Base-by-base conservation (phyloP, 2,797 vertebrate genomes). In the Hybognathus amarus region DNA sequence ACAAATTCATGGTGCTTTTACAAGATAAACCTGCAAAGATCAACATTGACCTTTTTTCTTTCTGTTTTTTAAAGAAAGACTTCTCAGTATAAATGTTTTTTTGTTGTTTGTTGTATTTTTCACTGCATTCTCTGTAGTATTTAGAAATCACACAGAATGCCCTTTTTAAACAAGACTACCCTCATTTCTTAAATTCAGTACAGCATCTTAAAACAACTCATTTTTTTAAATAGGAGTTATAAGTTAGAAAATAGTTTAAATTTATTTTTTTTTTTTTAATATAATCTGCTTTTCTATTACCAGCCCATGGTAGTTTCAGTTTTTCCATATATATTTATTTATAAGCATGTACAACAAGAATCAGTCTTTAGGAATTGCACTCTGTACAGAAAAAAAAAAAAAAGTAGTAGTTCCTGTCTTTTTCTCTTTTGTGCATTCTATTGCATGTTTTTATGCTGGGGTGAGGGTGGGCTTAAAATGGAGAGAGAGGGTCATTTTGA, bases 171-270 rank as follows among this genome's bases (percentile, higher is more conserved):
- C 93, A 94, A 92, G 87, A 93, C 94, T 94, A 94, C 91, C 94
- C 94, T 94, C 92, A 92, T 92, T 92, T 94, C 91, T 94, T 92
- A 95, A 95, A 94, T 90, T 94, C 94, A 92, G 92, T 91, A 94
- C 93, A 94, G 93, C 92, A 92, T 94, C 94, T 95, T 88, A 91
- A 95, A 93, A 94, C 95, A 96, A 94, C 91, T 93, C 90, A 91
- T 93, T 90, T 91, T 91, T 93, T 97, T 96, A 96, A 97, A 97
- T 96, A 97, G 94, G 96, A 96, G 93, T 96, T 97, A 96, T 95
- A 96, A 97, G 96, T 97, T 97, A 97, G 96, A 98, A 98, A 98
- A 98, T 96, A 97, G 95, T 96, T 97, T 95, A 90, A 94, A 40
- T 95, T 95, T 90, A 91, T 93, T 94, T 92, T 94, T 33, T 33